Base-by-base conservation (phyloP, 2,888 invertebrate species). In the Incurvaria masculella region DNA sequence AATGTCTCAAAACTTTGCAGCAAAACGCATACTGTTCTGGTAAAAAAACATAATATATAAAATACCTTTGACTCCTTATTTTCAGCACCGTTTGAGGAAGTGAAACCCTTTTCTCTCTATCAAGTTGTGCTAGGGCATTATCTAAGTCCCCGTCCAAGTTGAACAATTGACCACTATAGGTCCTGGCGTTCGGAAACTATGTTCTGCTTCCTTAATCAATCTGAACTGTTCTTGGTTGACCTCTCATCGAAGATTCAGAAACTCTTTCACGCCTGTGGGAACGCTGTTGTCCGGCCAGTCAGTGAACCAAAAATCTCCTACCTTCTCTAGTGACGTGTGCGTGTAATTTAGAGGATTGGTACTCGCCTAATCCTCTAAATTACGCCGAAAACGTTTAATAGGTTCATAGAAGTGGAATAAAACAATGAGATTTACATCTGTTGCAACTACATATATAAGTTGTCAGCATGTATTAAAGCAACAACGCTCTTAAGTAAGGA, bases 231-330 rank as follows among this genome's bases (percentile, higher is more conserved):
- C 42, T 42, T 17, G 42, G 42, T 42, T 42, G 20, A 42, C 42
- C 20, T 14, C 19, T 4, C 10, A 19, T 42, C 42, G 38, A 38
- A 45, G 45, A 18, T 45, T 21, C 45, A 45, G 10, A 45, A 45
- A 45, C 38, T 45, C 39, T 39, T 45, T 5, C 33, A 45, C 18
- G 16, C 45, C 45, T 19, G 45, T 45, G 45, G 45, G 38, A 21
- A 27, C 39, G 18, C 45, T 45, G 45, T 33, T 17, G 45, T 45
- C 21, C 16, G 45, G 45, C 45, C 45, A 45, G 33, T 45, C 33
- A 45, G 45, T 45, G 21, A 45, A 45, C 45, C 45, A 45, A 45
- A 45, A 45, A 18, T 45, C 18, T n/a, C n/a, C n/a, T n/a, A 45
- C 39, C 33, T 45, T 39, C 33, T 39, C 20, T 45, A 21, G 39